Evolutionary conservation across 2,888 invertebrate genomes (phyloP).

Genomic region (Rhagonycha lutea): DNA sequence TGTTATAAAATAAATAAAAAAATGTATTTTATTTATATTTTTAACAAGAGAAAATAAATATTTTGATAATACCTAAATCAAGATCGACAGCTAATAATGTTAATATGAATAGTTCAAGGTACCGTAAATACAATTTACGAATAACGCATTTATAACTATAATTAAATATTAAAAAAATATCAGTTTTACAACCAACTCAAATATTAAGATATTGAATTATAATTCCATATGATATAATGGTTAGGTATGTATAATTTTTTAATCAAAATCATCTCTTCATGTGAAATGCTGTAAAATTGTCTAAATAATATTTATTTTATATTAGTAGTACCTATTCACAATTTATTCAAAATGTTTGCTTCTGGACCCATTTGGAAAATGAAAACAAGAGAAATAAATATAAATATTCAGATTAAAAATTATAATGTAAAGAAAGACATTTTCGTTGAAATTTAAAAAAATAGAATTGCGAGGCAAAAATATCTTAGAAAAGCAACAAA

Average conservation of each 20-base stretch:
- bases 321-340: not conserved
- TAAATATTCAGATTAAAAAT: no score
- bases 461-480: no score
- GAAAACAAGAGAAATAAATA: no score
- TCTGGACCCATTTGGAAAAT: no score
- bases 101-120: not conserved
- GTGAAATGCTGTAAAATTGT: not conserved
- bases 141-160: not conserved
- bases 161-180: not conserved
- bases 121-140: not conserved
- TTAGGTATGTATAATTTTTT: not conserved
- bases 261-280: not conserved
- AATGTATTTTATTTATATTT: not conserved
- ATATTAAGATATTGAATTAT: not conserved
- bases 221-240: not conserved
- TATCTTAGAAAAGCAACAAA: no score
- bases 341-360: no score
- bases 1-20: no score
- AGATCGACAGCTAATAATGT: not conserved
- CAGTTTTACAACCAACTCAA: not conserved
- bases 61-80: not conserved
- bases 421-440: no score
- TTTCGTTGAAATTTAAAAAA: no score
- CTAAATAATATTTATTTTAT: not conserved
- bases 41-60: not conserved